Evolutionary conservation across 2,797 vertebrate genomes (phyloP).

Genomic region (Rhinoraja longicauda): DNA sequence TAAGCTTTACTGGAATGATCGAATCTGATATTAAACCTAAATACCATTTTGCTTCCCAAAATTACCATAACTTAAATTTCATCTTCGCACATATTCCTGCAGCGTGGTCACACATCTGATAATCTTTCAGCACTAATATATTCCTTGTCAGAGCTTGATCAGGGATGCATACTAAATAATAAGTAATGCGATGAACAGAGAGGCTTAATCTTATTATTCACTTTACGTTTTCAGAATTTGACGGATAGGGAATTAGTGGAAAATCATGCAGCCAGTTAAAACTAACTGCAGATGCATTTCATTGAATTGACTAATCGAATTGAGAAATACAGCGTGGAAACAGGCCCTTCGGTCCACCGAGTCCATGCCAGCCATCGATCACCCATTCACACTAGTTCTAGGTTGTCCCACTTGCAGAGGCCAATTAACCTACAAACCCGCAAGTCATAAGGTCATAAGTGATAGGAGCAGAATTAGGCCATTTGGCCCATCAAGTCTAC

Average conservation of each 20-base stretch:
- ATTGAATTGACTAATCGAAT: too few species aligned
- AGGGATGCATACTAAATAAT: background rate
- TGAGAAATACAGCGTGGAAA: too few species aligned
- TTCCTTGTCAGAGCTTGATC: background rate
- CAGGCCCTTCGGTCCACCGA: too few species aligned
- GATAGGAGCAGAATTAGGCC: too few species aligned
- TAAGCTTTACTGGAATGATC: background rate
- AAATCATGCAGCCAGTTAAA: background rate
- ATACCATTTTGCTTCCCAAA: background rate
- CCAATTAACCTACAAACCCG: too few species aligned
- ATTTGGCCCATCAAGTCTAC: too few species aligned
- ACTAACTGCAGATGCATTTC: background rate
- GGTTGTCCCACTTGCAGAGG: too few species aligned
- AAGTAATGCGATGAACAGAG: background rate
- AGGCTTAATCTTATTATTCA: background rate
- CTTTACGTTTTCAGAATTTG: background rate
- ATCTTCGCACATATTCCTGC: background rate
- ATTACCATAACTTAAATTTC: background rate
- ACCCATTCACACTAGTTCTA: too few species aligned
- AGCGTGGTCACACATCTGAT: background rate
- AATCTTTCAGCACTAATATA: background rate
- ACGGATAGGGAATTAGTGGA: background rate
- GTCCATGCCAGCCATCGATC: too few species aligned
- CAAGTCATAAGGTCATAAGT: too few species aligned
- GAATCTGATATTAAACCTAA: background rate